Conservation (phyloP, 2,113 vertebrate genomes). For the Cebus imitator region DNA sequence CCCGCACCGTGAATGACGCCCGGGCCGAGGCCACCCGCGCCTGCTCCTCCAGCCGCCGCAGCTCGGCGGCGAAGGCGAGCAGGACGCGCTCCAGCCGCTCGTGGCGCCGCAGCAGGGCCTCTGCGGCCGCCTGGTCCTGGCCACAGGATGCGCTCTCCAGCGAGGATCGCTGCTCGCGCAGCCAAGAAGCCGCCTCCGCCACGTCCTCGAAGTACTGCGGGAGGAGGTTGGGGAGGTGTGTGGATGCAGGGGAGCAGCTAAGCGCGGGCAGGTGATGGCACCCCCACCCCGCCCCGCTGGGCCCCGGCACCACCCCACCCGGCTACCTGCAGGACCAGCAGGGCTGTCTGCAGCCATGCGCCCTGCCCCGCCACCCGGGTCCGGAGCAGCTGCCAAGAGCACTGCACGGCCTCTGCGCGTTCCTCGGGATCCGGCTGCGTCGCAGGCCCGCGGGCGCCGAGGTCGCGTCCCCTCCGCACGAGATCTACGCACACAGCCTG, state of each 20-base stretch:
- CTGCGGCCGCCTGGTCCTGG: slow-evolving; percentile 84
- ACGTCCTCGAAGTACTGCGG: slow-evolving; percentile 90
- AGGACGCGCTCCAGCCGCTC: slow-evolving; percentile 86
- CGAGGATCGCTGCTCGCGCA: slow-evolving; percentile 85
- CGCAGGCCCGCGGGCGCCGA: slow-evolving; percentile 77
- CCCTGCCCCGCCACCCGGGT: slow-evolving; percentile 78
- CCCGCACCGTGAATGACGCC: slow-evolving; percentile 82
- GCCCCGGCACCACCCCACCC: rapidly evolving
- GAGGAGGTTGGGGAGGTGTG: neutral
- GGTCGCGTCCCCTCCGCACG: slow-evolving; percentile 84
- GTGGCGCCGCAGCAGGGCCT: slow-evolving; percentile 87
- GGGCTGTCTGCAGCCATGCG: slow-evolving; percentile 85
- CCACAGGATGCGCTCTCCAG: slow-evolving; percentile 85
- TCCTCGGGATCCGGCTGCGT: slow-evolving; percentile 79
- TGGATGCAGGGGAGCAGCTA: neutral
- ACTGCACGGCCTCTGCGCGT: slow-evolving; percentile 84
- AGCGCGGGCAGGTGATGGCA: rapidly evolving
- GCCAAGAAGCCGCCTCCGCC: slow-evolving; percentile 87
- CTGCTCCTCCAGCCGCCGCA: slow-evolving; percentile 86
- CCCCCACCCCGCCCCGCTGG: neutral
- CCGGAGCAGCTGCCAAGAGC: slow-evolving; percentile 87
- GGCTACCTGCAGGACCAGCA: slow-evolving; percentile 87
- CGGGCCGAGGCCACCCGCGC: slow-evolving; percentile 82
- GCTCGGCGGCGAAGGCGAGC: slow-evolving; percentile 84
- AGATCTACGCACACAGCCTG: slow-evolving; percentile 84